Base-by-base conservation (phyloP, 2,113 vertebrate genomes). In the Bos indicus region DNA sequence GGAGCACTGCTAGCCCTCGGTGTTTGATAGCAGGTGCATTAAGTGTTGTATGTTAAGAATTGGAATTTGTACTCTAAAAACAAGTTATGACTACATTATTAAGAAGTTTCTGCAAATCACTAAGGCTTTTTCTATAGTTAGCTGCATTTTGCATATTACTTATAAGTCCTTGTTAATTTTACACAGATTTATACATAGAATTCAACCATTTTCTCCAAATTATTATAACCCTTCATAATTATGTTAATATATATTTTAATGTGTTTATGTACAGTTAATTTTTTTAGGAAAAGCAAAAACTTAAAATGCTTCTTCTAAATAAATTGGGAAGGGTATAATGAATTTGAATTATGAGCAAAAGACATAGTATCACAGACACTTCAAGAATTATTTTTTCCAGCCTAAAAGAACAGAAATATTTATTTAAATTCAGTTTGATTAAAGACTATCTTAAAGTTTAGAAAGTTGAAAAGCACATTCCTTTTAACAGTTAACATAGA, bases 401-500 rank as follows among this genome's bases (percentile, higher is more conserved):
- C 82, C 6, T 88, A 96, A 95, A 94, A 95, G 56, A 62, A 26
- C 83, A 89, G 7, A 87, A 82, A 30, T 9, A 0, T 94, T 89
- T 0, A 85, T 52, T 64, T 85, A 90, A 94, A 96, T 67, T 91
- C 5, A 23, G 2, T 71, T 90, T 91, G 54, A 83, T 26, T 33
- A 10, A 62, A 93, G 36, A 94, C 30, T 40, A 52, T 91, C 40
- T 96, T 51, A 78, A 59, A 90, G 82, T 91, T 96, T 64, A 95
- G 33, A 94, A 95, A 97, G 67, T 43, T 91, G 46, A 88, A 77
- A 5, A 81, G 77, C 59, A 54, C 28, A 57, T 95, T 57, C 28
- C 96, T 97, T 95, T 96, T 64, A 97, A 85, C 85, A 97, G 97
- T 62, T 98, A 97, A 48, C 54, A 92, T 90, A 96, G 74, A 94